phyloP scores from a whole-genome alignment of 2,797 vertebrate genomes.

The Notoglanidium macrostoma region DNA sequence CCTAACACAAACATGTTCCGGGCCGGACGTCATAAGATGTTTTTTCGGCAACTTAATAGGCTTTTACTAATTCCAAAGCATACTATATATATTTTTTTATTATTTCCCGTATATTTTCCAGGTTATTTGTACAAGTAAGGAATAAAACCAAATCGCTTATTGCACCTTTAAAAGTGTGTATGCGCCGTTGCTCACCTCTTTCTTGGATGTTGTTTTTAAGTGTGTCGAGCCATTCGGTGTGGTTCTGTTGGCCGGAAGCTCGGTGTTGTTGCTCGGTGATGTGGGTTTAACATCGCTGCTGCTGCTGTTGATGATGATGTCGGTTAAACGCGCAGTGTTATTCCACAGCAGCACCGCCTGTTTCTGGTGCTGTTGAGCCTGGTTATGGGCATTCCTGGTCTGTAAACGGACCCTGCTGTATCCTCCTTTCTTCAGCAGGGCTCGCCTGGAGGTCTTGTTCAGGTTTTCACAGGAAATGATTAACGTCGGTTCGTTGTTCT shows the following conservation, averaged over 20 bases:
- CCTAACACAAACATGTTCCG: not conserved
- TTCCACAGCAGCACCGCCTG: slow-evolving; percentile 43
- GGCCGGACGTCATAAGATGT: not conserved
- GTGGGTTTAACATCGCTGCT: not conserved
- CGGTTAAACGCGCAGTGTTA: slow-evolving; percentile 47
- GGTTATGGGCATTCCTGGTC: slow-evolving; percentile 39
- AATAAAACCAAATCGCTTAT: not conserved
- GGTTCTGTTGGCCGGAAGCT: slow-evolving; percentile 22
- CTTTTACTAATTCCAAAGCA: not conserved
- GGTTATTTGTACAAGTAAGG: too few species aligned
- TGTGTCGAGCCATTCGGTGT: slow-evolving; percentile 40
- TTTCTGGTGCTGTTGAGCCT: slow-evolving; percentile 45
- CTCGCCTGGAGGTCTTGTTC: slow-evolving; percentile 54
- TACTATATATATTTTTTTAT: too few species aligned
- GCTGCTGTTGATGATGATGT: slow-evolving; percentile 49
- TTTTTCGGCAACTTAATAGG: not conserved
- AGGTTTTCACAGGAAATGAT: slow-evolving; percentile 20
- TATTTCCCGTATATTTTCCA: not conserved
- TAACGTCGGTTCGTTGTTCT: slow-evolving; percentile 51
- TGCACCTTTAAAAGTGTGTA: not conserved
- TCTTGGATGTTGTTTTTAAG: slow-evolving; percentile 52
- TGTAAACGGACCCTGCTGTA: slow-evolving; percentile 46
- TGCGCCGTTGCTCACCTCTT: slow-evolving; percentile 48
- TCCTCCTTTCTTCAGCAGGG: slow-evolving; percentile 58
- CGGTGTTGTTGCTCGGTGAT: slow-evolving; percentile 4